Evolutionary conservation across 2,113 vertebrate species (phyloP), one percentile per base, ranked within the genome.

Genomic region (Daubentonia madagascariensis): DNA sequence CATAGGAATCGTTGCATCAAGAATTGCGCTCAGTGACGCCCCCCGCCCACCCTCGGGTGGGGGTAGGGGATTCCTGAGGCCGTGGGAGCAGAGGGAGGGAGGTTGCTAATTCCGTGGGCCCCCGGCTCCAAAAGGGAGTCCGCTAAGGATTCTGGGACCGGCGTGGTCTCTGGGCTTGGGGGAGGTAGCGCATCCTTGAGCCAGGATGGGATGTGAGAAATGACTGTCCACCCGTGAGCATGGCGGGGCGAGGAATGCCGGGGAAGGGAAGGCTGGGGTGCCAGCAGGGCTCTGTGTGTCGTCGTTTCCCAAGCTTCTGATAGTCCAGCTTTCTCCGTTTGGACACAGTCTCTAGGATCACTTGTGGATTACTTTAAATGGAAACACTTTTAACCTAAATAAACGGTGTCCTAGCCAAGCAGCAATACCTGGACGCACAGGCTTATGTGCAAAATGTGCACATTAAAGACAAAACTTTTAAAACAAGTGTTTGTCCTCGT

Each of bases 1-100:
- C 98, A 98, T 98, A 98, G 98, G 98, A 97, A 98, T 97, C 95
- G 9, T 96, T 98, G 97, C 94, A 96, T 97, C 89, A 67, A 97
- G 79, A 96, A 97, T 96, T 87, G 52, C 61, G 86, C 84, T 83
- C 97, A 96, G 96, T 87, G 95, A 92, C 86, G 70, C 84, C 84
- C 76, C 52, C 68, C 78, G 30, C 75, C 68, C 76, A 35, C 79
- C 45, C 73, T 80, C 2, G 6, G 63, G 79, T 76, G 65, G 57
- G 75, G 22, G 50, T 5, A 52, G 75, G 40, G 37, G 54, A 40
- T 76, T 96, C 96, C 94, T 97, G 97, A 97, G 96, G 92, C 97
- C 25, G 18, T 95, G 92, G 94, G 93, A 97, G 93, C 96, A 61
- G 81, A 76, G 85, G 94, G 86, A 88, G 35, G 35, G 48, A 68